Evolutionary conservation across 2,888 invertebrate genomes (phyloP), one percentile per base, ranked within the genome.

Genomic region (Calliopum simillimum): DNA sequence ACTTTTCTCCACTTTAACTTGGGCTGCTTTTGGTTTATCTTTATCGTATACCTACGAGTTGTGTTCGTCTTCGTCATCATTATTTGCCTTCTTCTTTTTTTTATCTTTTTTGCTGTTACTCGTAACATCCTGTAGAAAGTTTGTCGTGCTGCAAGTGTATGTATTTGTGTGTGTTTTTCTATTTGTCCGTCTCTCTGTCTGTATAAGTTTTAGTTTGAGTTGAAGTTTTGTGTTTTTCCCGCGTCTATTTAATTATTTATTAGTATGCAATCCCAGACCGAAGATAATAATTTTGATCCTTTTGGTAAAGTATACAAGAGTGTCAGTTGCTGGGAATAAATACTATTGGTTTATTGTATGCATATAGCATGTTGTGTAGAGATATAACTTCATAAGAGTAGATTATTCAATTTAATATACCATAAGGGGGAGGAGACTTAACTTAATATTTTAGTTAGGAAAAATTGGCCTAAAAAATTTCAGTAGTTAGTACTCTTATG

Each of bases 181-280:
- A 19, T 41, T 21, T 25, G 76, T 73, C 44, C 73, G 73, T 72
- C 73, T 73, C 70, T 71, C 72, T 73, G 73, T 68, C 72, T 71
- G 73, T 74, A 44, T 55, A 43, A 41, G 53, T 75, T 76, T 77
- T 71, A 76, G 76, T 77, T 76, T 77, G 74, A 76, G 75, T 76
- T 71, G n/a, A 16, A 63, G 63, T 56, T 63, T 56, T 51, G 55
- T 61, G 55, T 61, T 70, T 70, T 43, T 59, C 51, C 61, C 58
- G 64, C 58, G 70, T 71, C 68, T 69, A 69, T 41, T 72, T 62
- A 74, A 73, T 73, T 74, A 76, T 75, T 75, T 74, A 75, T 74
- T 74, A 73, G 71, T 72, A 65, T 69, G 58, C 69, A 72, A 73
- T 66, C 70, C 74, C 71, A 74, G 70, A 74, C 72, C 68, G 62